Percentiles rank a stretch among this genome's conserved stretches.
phyloP scores from a whole-genome alignment of 2,888 invertebrate genomes.

The Eulithis prunata region DNA sequence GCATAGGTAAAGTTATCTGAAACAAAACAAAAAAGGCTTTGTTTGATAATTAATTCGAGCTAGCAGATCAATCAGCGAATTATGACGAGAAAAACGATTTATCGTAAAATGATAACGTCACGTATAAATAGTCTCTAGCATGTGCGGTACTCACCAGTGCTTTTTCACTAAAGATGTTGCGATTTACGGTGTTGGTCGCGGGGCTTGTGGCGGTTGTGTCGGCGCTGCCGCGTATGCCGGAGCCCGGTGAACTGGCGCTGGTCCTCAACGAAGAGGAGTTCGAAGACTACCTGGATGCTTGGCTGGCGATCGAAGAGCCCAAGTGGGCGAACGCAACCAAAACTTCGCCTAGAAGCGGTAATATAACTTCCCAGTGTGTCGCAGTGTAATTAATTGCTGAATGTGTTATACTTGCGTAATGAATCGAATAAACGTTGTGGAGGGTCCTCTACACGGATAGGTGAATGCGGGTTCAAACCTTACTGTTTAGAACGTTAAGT shows the following conservation, averaged over 20 bases:
- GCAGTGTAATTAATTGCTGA: no score
- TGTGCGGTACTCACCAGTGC: constrained; percentile 25
- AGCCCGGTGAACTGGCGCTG: constrained; percentile 67
- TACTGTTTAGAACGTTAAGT: no score
- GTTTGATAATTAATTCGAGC: constrained; percentile 12
- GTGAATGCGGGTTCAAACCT: no score
- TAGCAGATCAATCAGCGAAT: constrained; percentile 13
- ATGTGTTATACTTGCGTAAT: no score
- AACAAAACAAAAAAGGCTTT: constrained; percentile 3
- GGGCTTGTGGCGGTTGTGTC: constrained; percentile 47
- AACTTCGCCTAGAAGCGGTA: constrained; percentile 56
- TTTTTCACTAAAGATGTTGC: constrained; percentile 34
- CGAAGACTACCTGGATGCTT: constrained; percentile 75
- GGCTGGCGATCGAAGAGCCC: constrained; percentile 64
- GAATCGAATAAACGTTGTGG: no score
- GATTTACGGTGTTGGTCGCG: constrained; percentile 46
- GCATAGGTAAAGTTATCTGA: no score
- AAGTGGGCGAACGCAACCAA: constrained; percentile 53
- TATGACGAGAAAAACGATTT: constrained; percentile 13
- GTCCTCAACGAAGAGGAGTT: constrained; percentile 74
- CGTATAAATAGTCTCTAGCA: constrained; percentile 30
- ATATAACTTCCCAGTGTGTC: constrained; percentile 12
- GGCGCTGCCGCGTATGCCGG: constrained; percentile 53
- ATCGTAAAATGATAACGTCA: constrained; percentile 12
- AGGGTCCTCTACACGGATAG: no score